Evolutionary conservation across 1,140 invertebrate genomes (phyloP).

Genomic region (Microplitis demolitor): DNA sequence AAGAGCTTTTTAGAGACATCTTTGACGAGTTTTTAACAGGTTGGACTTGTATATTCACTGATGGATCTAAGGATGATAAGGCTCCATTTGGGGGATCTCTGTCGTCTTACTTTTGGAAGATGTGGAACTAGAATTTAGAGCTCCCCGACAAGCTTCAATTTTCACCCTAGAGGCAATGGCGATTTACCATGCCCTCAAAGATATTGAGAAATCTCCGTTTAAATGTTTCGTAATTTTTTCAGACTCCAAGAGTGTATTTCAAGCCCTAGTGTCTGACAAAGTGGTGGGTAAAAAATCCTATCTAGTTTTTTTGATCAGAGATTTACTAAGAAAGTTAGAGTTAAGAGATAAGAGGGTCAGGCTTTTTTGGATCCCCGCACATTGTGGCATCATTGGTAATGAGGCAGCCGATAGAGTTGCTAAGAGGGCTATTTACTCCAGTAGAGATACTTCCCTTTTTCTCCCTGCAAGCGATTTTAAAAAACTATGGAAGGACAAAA

Average conservation of each 20-base stretch:
- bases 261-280: background rate
- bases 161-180: no score
- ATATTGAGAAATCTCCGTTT: no score
- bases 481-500: background rate
- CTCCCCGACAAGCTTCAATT: no score
- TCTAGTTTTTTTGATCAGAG: background rate
- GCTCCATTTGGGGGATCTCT: no score
- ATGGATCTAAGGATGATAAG: no score
- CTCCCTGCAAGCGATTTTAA: constrained; percentile 1
- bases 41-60: no score
- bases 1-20: background rate
- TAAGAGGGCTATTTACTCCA: background rate
- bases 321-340: background rate
- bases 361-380: constrained; percentile 8
- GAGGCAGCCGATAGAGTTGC: background rate
- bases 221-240: constrained; percentile 17
- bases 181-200: no score
- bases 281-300: background rate
- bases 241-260: constrained; percentile 8
- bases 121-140: no score
- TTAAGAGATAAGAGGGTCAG: background rate
- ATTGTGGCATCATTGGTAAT: background rate
- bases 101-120: no score
- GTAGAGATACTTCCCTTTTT: background rate
- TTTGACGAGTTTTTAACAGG: no score